Conservation (phyloP, 2,113 vertebrate genomes). For the Protomyctophum bolini region DNA sequence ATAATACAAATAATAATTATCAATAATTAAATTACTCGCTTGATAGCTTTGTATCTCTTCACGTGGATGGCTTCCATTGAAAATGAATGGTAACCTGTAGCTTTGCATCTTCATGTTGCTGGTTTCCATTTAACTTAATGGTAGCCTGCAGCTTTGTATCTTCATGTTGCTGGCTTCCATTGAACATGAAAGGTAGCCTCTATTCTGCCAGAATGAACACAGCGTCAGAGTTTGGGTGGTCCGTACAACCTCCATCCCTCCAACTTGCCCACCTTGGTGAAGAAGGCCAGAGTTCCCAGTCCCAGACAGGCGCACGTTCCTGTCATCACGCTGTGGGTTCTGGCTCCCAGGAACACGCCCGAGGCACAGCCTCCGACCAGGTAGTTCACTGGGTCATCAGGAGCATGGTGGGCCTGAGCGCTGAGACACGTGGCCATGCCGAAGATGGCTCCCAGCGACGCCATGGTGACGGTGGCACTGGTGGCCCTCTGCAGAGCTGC, state of each 20-base stretch:
- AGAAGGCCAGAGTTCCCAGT: slow-evolving; percentile 79
- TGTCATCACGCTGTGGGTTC: slow-evolving; percentile 81
- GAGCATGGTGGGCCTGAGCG: slow-evolving; percentile 82
- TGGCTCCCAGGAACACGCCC: slow-evolving; percentile 84
- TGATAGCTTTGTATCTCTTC: no score
- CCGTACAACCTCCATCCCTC: slow-evolving; percentile 84
- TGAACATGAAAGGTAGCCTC: no score
- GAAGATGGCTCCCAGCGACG: slow-evolving; percentile 89
- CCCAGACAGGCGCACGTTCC: slow-evolving; percentile 79
- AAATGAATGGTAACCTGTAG: no score
- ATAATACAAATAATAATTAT: no score
- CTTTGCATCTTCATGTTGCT: no score
- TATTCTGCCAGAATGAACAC: no score
- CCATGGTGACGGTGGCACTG: slow-evolving; percentile 80
- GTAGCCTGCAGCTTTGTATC: no score
- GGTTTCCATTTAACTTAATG: no score
- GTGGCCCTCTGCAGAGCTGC: slow-evolving; percentile 75
- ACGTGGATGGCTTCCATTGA: no score
- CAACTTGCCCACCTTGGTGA: slow-evolving; percentile 83
- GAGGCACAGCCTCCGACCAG: slow-evolving; percentile 90
- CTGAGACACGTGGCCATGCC: slow-evolving; percentile 85
- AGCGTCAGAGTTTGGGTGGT: slow-evolving; percentile 80
- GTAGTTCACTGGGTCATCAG: slow-evolving; percentile 88
- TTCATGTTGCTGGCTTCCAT: no score
- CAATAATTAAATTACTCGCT: no score